A percentile compares a stretch with the other conserved stretches of the same genome.
Evolutionary conservation across 2,113 vertebrate genomes (phyloP).

Genomic region (Heterotilapia buettikoferi): DNA sequence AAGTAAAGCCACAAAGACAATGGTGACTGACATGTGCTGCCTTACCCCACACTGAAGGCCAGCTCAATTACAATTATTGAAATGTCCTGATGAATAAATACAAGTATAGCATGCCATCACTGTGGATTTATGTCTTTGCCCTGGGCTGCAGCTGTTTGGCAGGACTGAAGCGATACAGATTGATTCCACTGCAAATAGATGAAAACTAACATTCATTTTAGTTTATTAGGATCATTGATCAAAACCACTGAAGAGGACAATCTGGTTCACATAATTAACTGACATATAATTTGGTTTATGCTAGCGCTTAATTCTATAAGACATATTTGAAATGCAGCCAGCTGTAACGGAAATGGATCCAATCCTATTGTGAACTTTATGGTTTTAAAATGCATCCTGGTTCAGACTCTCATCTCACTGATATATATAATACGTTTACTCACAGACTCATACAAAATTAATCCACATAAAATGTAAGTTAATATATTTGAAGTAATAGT

Average conservation of each 20-base stretch:
- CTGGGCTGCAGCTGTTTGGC: not conserved
- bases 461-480: not conserved
- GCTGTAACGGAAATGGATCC: not conserved
- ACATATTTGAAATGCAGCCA: not conserved
- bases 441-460: not conserved
- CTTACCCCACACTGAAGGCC: not conserved
- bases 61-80: not conserved
- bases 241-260: not conserved
- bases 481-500: not conserved
- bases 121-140: conserved; percentile 15
- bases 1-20: not conserved
- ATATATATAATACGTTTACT: not conserved
- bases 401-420: not conserved
- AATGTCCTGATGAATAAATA: conserved; percentile 15
- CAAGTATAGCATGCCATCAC: not conserved
- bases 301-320: not conserved
- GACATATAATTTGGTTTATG: not conserved
- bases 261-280: not conserved
- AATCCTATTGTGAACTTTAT: not conserved
- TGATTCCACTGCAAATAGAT: not conserved
- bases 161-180: not conserved
- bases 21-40: not conserved
- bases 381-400: not conserved
- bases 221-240: not conserved
- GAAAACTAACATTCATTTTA: not conserved